These are phyloP conservation scores for Edolisoma coerulescens DNA, from an alignment of 2,113 vertebrate genomes.

Conservation along the genomic window DNA sequence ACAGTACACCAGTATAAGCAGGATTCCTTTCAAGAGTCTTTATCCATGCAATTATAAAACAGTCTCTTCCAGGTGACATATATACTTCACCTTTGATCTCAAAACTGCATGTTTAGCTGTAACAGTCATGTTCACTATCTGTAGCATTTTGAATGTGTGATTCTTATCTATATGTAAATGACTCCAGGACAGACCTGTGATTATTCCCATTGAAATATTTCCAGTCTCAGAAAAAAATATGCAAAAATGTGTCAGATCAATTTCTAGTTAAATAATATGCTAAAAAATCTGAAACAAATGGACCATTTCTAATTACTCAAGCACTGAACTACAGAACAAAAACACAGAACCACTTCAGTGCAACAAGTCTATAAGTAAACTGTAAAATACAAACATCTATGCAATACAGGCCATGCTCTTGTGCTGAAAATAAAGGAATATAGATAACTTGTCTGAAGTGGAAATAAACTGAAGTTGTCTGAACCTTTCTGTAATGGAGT, in stretches of 20 bases:
- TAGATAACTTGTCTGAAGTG: conserved; percentile 26
- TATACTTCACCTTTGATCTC: conserved; percentile 31
- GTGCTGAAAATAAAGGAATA: conserved; percentile 22
- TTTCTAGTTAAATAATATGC: conserved; percentile 38
- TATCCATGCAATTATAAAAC: not conserved
- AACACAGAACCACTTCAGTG: conserved; percentile 21
- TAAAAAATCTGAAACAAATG: conserved; percentile 42
- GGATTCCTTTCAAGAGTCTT: not conserved
- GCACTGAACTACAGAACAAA: not conserved
- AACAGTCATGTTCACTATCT: conserved; percentile 40
- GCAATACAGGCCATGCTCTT: not conserved
- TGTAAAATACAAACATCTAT: conserved; percentile 44
- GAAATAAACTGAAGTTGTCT: conserved; percentile 58
- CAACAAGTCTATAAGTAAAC: conserved; percentile 35
- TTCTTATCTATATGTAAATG: not conserved
- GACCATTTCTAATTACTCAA: conserved; percentile 38
- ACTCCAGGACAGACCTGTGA: not conserved
- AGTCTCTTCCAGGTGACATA: not conserved
- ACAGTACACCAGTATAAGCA: not conserved
- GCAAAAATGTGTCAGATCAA: not conserved
- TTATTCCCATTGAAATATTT: not conserved
- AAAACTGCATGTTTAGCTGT: conserved; percentile 22
- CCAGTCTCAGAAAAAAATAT: not conserved
- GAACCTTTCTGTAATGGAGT: conserved; percentile 37
- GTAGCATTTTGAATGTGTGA: conserved; percentile 36